Evolutionary conservation across 2,888 invertebrate genomes (phyloP).

Genomic region (Rhogogaster chlorosoma): DNA sequence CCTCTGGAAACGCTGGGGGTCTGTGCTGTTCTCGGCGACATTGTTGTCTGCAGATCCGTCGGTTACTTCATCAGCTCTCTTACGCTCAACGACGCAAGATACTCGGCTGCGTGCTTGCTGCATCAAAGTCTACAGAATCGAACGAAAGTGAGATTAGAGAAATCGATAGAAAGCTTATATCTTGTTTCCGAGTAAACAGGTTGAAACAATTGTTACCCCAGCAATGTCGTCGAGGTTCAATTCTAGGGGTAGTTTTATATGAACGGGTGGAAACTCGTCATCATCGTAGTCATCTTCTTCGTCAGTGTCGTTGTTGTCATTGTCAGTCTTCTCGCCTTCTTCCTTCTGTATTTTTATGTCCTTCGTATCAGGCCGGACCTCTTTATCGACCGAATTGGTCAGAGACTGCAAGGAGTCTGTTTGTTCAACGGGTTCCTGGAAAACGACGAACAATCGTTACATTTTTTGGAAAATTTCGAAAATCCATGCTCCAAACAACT

Average conservation of each 20-base stretch:
- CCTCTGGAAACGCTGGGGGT: conserved; percentile 84
- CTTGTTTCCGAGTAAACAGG: too few relatives aligned
- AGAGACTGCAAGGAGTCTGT: conserved; percentile 69
- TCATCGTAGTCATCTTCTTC: conserved; percentile 79
- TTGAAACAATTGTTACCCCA: conserved; percentile 77
- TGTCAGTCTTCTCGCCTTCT: conserved; percentile 76
- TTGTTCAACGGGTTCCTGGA: conserved; percentile 66
- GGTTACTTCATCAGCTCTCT: conserved; percentile 90
- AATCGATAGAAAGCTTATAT: background rate
- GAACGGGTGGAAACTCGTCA: conserved; percentile 79
- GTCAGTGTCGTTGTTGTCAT: conserved; percentile 78
- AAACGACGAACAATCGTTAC: background rate
- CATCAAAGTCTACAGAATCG: conserved; percentile 76
- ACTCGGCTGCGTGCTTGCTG: conserved; percentile 85
- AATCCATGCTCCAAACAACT: background rate
- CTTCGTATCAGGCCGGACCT: conserved; percentile 64
- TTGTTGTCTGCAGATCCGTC: conserved; percentile 86
- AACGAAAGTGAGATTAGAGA: background rate
- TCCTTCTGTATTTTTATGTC: conserved; percentile 79
- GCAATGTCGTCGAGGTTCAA: conserved; percentile 91
- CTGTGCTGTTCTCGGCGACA: conserved; percentile 87
- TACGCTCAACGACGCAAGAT: conserved; percentile 94
- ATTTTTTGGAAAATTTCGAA: background rate
- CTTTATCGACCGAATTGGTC: conserved; percentile 65
- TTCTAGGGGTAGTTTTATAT: conserved; percentile 88